A percentile compares a stretch with the other conserved stretches of the same genome.
Conservation (phyloP, 2,888 invertebrate genomes). For the Lissonota sp. region DNA sequence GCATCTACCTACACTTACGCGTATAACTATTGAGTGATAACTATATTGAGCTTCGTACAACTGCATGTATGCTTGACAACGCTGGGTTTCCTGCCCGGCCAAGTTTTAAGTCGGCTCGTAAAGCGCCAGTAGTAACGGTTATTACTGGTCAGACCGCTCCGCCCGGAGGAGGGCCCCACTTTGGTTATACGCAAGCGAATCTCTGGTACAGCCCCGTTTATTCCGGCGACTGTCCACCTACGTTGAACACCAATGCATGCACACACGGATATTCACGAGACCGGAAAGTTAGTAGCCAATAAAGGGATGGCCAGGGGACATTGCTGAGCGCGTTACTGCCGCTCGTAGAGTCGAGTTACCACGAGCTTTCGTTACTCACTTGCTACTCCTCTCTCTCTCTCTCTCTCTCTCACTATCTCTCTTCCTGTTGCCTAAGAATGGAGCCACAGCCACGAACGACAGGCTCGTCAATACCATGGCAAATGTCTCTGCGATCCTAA, state of each 20-base stretch:
- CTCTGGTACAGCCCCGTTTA: constrained; percentile 26
- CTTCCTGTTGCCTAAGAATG: constrained; percentile 58
- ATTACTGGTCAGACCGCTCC: constrained; percentile 73
- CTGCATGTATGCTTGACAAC: background rate
- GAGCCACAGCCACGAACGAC: constrained; percentile 8
- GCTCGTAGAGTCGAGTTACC: constrained; percentile 71
- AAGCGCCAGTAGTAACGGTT: constrained; percentile 76
- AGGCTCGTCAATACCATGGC: constrained; percentile 20
- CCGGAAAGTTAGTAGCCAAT: constrained; percentile 77
- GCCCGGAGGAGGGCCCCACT: constrained; percentile 65
- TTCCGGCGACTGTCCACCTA: constrained; percentile 30
- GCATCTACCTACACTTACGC: background rate
- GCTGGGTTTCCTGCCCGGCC: constrained; percentile 53
- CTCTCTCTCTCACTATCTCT: constrained; percentile 37
- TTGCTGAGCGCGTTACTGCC: constrained; percentile 70
- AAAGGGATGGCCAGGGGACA: constrained; percentile 68
- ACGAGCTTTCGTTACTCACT: constrained; percentile 52
- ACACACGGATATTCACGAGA: constrained; percentile 29
- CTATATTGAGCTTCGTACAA: constrained; percentile 14
- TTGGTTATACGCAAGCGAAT: constrained; percentile 45
- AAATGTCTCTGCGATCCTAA: background rate
- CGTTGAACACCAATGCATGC: constrained; percentile 18
- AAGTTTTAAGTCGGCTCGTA: constrained; percentile 76
- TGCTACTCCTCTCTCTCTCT: background rate
- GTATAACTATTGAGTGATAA: constrained; percentile 5